Evolutionary conservation across 2,888 invertebrate species (phyloP).

Genomic region (Clistopyga incitator): DNA sequence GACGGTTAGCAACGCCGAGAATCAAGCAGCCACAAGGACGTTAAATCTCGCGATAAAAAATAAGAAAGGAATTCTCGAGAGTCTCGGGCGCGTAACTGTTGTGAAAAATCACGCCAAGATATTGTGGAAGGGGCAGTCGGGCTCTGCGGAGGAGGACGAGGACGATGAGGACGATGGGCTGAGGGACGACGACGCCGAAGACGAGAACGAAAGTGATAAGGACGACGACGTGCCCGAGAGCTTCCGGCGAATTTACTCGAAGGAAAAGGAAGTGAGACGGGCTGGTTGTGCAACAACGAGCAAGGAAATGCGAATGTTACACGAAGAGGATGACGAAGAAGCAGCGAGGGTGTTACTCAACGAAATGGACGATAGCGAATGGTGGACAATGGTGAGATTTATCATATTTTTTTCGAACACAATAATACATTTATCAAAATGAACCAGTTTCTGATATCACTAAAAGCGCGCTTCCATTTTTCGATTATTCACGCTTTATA

Average conservation of each 20-base stretch:
- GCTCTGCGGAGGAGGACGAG: slow-evolving; percentile 60
- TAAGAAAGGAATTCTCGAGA: slow-evolving; percentile 69
- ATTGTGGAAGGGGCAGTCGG: slow-evolving; percentile 71
- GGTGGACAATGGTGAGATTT: slow-evolving; percentile 80
- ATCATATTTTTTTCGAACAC: background rate
- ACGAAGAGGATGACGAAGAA: slow-evolving; percentile 73
- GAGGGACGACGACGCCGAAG: slow-evolving; percentile 39
- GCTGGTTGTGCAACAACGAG: slow-evolving; percentile 77
- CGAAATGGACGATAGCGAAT: slow-evolving; percentile 79
- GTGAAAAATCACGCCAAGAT: slow-evolving; percentile 73
- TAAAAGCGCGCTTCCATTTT: too few relatives aligned
- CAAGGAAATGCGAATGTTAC: slow-evolving; percentile 72
- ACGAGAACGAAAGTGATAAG: slow-evolving; percentile 55
- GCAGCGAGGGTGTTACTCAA: slow-evolving; percentile 74
- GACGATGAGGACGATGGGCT: slow-evolving; percentile 63
- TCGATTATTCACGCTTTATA: too few relatives aligned
- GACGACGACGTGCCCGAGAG: slow-evolving; percentile 66
- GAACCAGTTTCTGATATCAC: background rate
- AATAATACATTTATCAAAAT: background rate
- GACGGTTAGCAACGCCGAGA: slow-evolving; percentile 70
- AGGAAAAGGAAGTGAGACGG: slow-evolving; percentile 70
- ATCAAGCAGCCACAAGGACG: slow-evolving; percentile 65
- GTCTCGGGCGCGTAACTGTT: slow-evolving; percentile 73
- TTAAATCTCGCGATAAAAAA: slow-evolving; percentile 75
- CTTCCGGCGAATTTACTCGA: slow-evolving; percentile 73